Percentiles rank a stretch among this genome's conserved stretches.
Evolutionary conservation across 2,797 vertebrate genomes (phyloP).

Genomic region (Catamblyrhynchus diadema): DNA sequence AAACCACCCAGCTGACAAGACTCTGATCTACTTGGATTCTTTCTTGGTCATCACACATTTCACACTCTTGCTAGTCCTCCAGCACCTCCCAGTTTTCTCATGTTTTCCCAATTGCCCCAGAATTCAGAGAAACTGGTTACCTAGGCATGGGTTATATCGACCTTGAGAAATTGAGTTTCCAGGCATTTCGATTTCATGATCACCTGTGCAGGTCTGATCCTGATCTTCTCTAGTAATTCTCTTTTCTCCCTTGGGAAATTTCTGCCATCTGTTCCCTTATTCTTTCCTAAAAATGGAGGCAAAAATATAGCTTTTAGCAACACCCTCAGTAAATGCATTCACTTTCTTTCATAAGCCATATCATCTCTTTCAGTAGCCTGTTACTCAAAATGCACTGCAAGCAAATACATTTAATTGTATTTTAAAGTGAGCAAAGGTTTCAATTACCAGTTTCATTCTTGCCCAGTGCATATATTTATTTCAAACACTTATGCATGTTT

Average conservation of each 20-base stretch:
- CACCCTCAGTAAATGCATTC: slow-evolving; percentile 4
- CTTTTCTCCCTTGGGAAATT: slow-evolving; percentile 65
- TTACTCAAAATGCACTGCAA: slow-evolving; percentile 12
- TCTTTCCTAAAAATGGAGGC: slow-evolving; percentile 39
- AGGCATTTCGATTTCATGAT: slow-evolving; percentile 55
- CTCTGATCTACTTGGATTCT: not conserved
- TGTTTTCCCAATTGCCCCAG: not conserved
- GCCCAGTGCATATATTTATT: slow-evolving; percentile 36
- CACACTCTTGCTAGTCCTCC: not conserved
- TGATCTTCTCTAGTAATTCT: slow-evolving; percentile 61
- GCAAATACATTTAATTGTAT: slow-evolving; percentile 29
- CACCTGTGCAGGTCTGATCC: slow-evolving; percentile 63
- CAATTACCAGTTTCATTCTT: slow-evolving; percentile 35
- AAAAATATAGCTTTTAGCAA: slow-evolving; percentile 37
- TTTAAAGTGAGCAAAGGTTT: slow-evolving; percentile 52
- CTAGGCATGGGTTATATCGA: not conserved
- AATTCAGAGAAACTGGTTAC: not conserved
- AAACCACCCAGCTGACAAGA: not conserved
- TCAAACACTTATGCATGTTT: slow-evolving; percentile 10
- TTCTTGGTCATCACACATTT: not conserved
- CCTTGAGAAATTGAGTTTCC: slow-evolving; percentile 64
- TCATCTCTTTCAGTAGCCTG: slow-evolving; percentile 10
- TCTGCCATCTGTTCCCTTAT: slow-evolving; percentile 65
- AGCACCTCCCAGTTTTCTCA: not conserved
- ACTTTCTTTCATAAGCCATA: slow-evolving; percentile 28